Evolutionary conservation across 2,113 vertebrate genomes (phyloP).

Genomic region (Lanius collurio): DNA sequence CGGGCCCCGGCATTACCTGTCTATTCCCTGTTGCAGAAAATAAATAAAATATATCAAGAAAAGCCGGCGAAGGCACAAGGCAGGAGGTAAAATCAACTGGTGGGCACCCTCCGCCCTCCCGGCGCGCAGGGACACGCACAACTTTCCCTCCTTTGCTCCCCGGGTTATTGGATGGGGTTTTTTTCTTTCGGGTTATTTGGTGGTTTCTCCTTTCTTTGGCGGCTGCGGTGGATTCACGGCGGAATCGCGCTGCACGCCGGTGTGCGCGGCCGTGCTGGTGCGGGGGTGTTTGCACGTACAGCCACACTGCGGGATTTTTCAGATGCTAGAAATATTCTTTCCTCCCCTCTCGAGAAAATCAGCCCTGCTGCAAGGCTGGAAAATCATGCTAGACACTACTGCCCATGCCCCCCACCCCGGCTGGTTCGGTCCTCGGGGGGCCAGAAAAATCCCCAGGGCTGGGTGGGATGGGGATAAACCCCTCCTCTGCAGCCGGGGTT

Average conservation of each 20-base stretch:
- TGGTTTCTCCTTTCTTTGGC: neutral
- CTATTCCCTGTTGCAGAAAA: neutral
- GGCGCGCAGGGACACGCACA: neutral
- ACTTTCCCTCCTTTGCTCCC: neutral
- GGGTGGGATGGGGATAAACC: neutral
- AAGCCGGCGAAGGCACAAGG: neutral
- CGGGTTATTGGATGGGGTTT: neutral
- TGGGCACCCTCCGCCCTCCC: neutral
- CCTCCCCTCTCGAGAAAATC: neutral
- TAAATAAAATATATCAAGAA: neutral
- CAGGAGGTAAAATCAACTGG: neutral
- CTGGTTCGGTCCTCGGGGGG: neutral
- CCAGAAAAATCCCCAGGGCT: neutral
- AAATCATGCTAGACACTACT: neutral
- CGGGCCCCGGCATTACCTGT: neutral
- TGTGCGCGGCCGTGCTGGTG: neutral
- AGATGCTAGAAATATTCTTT: accelerated
- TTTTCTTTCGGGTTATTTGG: neutral
- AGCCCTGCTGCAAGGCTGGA: neutral
- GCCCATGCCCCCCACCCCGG: accelerated
- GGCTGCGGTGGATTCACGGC: neutral
- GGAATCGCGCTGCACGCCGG: neutral
- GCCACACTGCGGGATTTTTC: neutral
- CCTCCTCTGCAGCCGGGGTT: neutral
- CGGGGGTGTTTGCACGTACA: neutral